phyloP scores from a whole-genome alignment of 2,797 vertebrate species.

The Anguilla anguilla region DNA sequence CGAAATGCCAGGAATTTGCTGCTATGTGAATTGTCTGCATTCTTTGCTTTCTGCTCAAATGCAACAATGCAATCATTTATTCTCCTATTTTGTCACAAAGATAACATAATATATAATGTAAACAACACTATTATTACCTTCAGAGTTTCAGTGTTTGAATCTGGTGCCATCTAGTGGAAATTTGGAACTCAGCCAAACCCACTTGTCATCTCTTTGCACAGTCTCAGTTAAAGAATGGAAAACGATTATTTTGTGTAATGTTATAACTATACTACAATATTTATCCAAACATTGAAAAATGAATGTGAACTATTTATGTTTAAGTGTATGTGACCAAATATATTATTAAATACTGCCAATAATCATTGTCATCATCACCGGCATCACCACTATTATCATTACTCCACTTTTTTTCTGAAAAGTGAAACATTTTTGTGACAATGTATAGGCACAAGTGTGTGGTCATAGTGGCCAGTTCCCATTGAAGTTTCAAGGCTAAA shows the following conservation, averaged over 20 bases:
- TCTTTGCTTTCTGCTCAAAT: neutral
- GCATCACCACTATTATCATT: neutral
- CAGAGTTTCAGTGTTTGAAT: constrained; percentile 1
- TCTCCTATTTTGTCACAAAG: neutral
- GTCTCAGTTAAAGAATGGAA: neutral
- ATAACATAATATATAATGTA: neutral
- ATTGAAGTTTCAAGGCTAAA: neutral
- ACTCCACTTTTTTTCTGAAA: neutral
- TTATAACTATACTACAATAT: neutral
- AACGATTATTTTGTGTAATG: neutral
- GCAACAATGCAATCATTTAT: neutral
- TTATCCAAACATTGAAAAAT: neutral
- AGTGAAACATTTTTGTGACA: neutral
- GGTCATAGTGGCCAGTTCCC: no score
- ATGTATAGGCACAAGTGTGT: neutral
- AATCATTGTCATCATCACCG: neutral
- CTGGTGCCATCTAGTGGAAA: constrained; percentile 31
- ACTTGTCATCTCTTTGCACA: neutral
- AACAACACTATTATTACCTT: neutral
- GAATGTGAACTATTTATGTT: neutral
- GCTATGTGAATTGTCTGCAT: neutral
- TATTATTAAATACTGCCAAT: neutral
- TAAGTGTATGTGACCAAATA: neutral
- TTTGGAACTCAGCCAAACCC: neutral
- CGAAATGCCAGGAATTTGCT: neutral